Evolutionary conservation across 2,797 vertebrate species (phyloP), one percentile per base, ranked within the genome.

Genomic region (Somateria mollissima): DNA sequence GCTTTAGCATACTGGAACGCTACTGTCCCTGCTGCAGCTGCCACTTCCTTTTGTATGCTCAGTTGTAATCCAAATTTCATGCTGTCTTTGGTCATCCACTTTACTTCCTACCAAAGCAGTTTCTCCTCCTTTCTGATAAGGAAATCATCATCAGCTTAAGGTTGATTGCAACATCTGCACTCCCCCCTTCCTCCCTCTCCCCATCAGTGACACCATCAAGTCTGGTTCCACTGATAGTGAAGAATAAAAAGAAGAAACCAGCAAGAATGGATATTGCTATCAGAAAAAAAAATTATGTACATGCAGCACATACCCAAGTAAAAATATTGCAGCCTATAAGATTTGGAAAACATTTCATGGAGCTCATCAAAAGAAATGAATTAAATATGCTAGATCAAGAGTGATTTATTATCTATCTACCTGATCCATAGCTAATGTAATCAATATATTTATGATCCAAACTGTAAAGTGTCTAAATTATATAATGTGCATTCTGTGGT

Each of bases 11-110:
- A 17, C 78, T 85, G 78, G 51, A 80, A 75, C 77, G 39, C 51
- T 92, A 2, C 72, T 58, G 80, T 37, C 15, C 24, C 34, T 58
- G 3, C 67, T 82, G 71, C 81, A 92, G 70, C 64, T 87, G 67
- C 81, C 37, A 17, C 37, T 93, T 84, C 25, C 88, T 74, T 70
- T 88, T 90, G 81, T 95, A 51, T 54, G 5, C 60, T 85, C n/a
- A 67, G 67, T 87, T 94, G 75, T 95, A 95, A 94, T 90, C 67
- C 70, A 36, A 60, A 94, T 95, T 85, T 87, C 94, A 92, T 1
- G 8, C 62, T 82, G 70, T 67, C 56, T 80, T 74, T 89, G 78
- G 76, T 93, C 89, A 92, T 51, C 91, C 45, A 61, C 72, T 90
- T 83, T 67, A 62, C n/a, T 91, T 79, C 70, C 37, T 72, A 90